Evolutionary conservation across 2,797 vertebrate genomes (phyloP).

Genomic region (Sebastiscus tertius): DNA sequence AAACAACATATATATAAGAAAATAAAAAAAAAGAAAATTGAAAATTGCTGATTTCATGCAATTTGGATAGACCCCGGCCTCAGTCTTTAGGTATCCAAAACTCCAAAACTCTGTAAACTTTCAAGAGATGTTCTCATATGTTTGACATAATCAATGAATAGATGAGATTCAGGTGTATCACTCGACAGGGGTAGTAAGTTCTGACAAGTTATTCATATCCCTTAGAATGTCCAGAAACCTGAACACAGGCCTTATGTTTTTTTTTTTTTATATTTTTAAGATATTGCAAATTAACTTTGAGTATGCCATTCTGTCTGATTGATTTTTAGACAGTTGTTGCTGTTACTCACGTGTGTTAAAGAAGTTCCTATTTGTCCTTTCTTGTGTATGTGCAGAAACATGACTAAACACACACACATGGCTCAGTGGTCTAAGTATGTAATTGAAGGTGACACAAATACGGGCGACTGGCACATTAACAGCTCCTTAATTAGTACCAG

Average conservation of each 20-base stretch:
- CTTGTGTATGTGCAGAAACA: background rate
- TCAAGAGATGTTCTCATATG: too few relatives aligned
- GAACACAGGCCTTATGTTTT: background rate
- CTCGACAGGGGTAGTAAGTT: background rate
- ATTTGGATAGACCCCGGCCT: background rate
- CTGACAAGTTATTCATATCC: background rate
- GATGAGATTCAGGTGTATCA: background rate
- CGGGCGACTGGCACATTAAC: conserved; percentile 32
- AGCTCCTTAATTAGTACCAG: conserved; percentile 39
- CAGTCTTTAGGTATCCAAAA: background rate
- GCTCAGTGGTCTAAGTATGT: conserved; percentile 58
- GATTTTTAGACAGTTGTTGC: background rate
- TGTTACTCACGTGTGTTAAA: background rate
- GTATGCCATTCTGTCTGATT: background rate
- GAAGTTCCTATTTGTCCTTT: background rate
- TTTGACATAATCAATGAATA: background rate
- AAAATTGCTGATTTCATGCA: background rate
- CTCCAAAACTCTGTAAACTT: background rate
- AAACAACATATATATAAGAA: too few relatives aligned
- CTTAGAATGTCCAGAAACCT: background rate
- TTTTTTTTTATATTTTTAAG: background rate
- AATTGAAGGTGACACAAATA: conserved; percentile 69
- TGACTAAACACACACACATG: background rate
- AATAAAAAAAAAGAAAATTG: background rate
- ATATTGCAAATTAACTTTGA: background rate